These are phyloP conservation scores for Palaemon carinicauda DNA, from an alignment of 1,140 invertebrate species.

Conservation along the genomic window DNA sequence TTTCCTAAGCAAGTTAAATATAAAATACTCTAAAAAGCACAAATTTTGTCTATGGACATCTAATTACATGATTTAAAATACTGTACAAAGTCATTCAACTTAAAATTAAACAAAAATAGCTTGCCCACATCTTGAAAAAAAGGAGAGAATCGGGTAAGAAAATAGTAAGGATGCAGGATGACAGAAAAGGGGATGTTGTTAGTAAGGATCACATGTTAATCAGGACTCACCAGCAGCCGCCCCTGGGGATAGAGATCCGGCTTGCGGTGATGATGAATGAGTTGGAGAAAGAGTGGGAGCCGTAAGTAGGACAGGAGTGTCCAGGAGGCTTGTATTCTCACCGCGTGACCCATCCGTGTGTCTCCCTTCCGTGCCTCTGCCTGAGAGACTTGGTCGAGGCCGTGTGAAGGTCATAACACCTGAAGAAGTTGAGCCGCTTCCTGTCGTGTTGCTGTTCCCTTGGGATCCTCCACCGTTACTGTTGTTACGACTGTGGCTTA, in stretches of 20 bases:
- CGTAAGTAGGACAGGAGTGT: conserved; percentile 47
- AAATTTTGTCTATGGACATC: too few species aligned
- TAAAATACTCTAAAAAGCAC: too few species aligned
- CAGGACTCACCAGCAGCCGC: conserved; percentile 43
- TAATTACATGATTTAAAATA: neutral
- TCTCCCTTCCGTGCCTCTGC: conserved; percentile 30
- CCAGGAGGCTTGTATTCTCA: conserved; percentile 50
- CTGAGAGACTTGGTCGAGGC: conserved; percentile 20
- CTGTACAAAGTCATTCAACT: neutral
- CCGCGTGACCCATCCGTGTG: conserved; percentile 34
- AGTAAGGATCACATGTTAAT: conserved; percentile 35
- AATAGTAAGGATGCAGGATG: conserved; percentile 14
- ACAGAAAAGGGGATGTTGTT: neutral
- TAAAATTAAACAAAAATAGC: neutral
- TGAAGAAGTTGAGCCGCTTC: neutral
- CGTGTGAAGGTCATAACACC: conserved; percentile 42
- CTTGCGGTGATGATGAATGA: conserved; percentile 43
- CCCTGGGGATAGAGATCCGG: conserved; percentile 45
- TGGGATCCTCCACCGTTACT: conserved; percentile 26
- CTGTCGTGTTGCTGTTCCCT: neutral
- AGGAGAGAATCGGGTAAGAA: neutral
- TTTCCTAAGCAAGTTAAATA: too few species aligned
- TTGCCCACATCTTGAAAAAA: too few species aligned
- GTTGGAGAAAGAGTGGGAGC: conserved; percentile 51
- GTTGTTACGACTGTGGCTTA: conserved; percentile 25